Evolutionary conservation across 2,113 vertebrate genomes (phyloP), one percentile per base, ranked within the genome.

Genomic region (Cephalopterus ornatus): DNA sequence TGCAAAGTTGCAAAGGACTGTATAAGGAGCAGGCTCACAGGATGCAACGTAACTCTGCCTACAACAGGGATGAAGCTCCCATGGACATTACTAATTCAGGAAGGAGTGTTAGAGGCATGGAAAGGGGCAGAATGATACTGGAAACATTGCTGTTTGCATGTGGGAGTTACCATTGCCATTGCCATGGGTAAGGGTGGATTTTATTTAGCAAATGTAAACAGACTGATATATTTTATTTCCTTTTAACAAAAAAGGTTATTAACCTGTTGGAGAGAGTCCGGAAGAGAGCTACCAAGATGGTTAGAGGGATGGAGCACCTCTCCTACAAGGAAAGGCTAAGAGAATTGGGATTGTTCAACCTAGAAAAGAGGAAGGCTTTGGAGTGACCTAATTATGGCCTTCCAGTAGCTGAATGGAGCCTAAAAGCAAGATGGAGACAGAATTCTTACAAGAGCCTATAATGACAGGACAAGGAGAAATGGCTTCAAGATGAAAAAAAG

Each of bases 11-110:
- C 61, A 44, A 26, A 53, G 10, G 28, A 12, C 4, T 30, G 23
- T 26, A 24, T 8, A 32, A 74, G 35, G 28, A 79, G 21, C 21
- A 58, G 28, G 17, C 8, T 50, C 53, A n/a, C 10, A n/a, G 41
- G n/a, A 32, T 35, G 19, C 12, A 58, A 6, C 3, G 0, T 3
- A 42, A 23, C 27, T 52, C 23, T 1, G 2, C 13, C 66, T 9
- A 17, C 37, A 73, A 15, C 18, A 28, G 14, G 8, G 28, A 68
- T 0, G 0, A 32, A 53, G 9, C 14, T 86, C 27, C 35, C 17
- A 3, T 5, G 21, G 22, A 59, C 9, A 16, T 49, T 39, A 44
- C 13, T 1, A 0, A 17, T 8, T 24, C 14, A 35, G 68, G 26
- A 77, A 30, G 63, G 67, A 79, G 13, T 2, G 0, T 22, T 17